Percentiles rank a stretch among this genome's conserved stretches.
phyloP scores from a whole-genome alignment of 1,140 invertebrate genomes.

The Papilio xuthus region DNA sequence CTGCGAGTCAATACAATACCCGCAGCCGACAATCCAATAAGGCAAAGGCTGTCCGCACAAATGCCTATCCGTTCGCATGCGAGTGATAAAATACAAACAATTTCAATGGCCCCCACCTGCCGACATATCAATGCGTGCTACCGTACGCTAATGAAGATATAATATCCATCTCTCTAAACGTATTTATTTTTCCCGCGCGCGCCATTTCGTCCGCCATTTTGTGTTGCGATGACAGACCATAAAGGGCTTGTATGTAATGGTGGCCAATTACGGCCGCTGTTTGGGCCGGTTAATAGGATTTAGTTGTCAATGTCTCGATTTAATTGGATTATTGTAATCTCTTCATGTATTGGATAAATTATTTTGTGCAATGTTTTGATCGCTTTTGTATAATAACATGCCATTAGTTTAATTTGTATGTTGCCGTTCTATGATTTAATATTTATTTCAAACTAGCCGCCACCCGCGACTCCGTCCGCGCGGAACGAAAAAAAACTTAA shows the following conservation, averaged over 20 bases:
- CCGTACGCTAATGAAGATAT: conserved; percentile 77
- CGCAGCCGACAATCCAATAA: conserved; percentile 52
- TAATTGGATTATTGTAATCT: conserved; percentile 77
- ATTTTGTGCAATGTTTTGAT: conserved; percentile 37
- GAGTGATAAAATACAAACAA: conserved; percentile 75
- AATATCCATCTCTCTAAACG: conserved; percentile 70
- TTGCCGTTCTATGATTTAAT: conserved; percentile 37
- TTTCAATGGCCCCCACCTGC: conserved; percentile 69
- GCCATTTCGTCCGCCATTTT: conserved; percentile 63
- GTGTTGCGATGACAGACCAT: conserved; percentile 68
- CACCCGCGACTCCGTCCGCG: too few species aligned
- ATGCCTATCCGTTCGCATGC: conserved; percentile 52
- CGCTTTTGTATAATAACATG: not conserved
- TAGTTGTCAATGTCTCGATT: conserved; percentile 75
- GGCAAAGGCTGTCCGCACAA: conserved; percentile 51
- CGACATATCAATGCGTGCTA: conserved; percentile 72
- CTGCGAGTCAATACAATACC: conserved; percentile 49
- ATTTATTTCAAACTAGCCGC: not conserved
- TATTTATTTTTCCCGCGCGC: conserved; percentile 71
- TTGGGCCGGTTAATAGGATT: conserved; percentile 72
- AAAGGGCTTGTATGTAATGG: conserved; percentile 64
- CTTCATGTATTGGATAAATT: conserved; percentile 56
- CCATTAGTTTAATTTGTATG: conserved; percentile 29
- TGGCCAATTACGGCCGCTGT: conserved; percentile 68
- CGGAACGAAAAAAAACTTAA: too few species aligned